Evolutionary conservation across 1,140 invertebrate genomes (phyloP).

Genomic region (Maconellicoccus hirsutus): DNA sequence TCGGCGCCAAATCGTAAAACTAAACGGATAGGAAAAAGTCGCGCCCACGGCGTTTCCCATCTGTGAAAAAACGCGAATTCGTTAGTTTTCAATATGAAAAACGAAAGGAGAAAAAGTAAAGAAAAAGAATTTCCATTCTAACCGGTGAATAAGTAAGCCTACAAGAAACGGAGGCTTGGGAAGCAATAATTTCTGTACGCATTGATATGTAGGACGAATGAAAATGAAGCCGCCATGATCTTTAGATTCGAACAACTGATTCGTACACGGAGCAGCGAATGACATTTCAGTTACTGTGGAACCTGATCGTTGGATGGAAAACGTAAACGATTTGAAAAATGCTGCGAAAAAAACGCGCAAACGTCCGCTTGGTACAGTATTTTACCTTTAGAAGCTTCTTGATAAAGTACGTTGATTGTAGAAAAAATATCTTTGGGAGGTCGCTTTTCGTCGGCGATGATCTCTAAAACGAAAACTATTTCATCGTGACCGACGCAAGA

Average conservation of each 20-base stretch:
- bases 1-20: slow-evolving; percentile 72
- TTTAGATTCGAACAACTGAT: slow-evolving; percentile 58
- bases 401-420: slow-evolving; percentile 61
- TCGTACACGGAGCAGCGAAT: slow-evolving; percentile 47
- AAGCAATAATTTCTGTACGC: slow-evolving; percentile 60
- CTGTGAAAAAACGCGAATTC: slow-evolving; percentile 32
- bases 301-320: no score
- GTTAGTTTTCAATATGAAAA: no score
- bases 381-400: slow-evolving; percentile 62
- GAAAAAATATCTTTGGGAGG: slow-evolving; percentile 67
- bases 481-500: slow-evolving; percentile 77
- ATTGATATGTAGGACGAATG: slow-evolving; percentile 70
- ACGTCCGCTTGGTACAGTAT: background rate
- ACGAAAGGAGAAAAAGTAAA: background rate
- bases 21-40: slow-evolving; percentile 66
- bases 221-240: slow-evolving; percentile 78
- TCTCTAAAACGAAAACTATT: slow-evolving; percentile 65
- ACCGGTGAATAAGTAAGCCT: slow-evolving; percentile 68
- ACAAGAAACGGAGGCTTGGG: slow-evolving; percentile 67
- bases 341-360: no score
- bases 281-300: slow-evolving; percentile 59
- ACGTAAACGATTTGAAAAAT: no score
- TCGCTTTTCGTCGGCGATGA: slow-evolving; percentile 49
- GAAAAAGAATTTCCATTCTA: slow-evolving; percentile 29
- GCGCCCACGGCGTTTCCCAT: slow-evolving; percentile 81